These are phyloP conservation scores for Eilema griseolum DNA, from an alignment of 2,888 invertebrate genomes.

Conservation along the genomic window DNA sequence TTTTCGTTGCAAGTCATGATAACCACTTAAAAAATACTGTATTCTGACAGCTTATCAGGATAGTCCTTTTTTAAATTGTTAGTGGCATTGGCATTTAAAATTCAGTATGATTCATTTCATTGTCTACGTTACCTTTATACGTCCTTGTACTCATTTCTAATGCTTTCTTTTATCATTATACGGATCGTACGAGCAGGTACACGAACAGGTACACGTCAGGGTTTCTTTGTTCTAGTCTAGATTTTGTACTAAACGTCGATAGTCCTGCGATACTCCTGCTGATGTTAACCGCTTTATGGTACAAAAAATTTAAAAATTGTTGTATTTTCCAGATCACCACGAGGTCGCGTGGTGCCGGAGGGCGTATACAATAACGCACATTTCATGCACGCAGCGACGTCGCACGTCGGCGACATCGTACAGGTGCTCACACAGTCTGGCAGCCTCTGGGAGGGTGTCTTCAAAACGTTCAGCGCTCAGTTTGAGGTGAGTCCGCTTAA, in stretches of 20 bases:
- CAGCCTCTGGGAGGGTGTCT: conserved; percentile 95
- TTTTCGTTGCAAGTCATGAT: conserved; percentile 7
- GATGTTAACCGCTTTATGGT: not conserved
- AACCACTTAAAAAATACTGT: not conserved
- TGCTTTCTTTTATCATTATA: not conserved
- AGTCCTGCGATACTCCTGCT: not conserved
- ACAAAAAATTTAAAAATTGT: not conserved
- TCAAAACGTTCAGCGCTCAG: conserved; percentile 95
- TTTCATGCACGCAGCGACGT: conserved; percentile 96
- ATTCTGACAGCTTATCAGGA: not conserved
- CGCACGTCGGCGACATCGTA: conserved; percentile 94
- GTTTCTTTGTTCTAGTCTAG: not conserved
- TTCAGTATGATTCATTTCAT: not conserved
- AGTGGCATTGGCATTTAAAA: not conserved
- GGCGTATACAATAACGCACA: conserved; percentile 96
- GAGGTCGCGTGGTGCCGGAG: conserved; percentile 91
- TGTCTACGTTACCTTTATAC: not conserved
- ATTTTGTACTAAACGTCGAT: not conserved
- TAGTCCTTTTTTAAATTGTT: not conserved
- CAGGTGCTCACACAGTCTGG: conserved; percentile 94
- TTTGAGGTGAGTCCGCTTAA: conserved; percentile 90
- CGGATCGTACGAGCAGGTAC: not conserved
- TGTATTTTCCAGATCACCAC: conserved; percentile 86
- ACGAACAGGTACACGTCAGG: not conserved
- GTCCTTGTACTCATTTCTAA: not conserved